phyloP scores from a whole-genome alignment of 1,140 invertebrate genomes.

The Rhynchophorus ferrugineus region DNA sequence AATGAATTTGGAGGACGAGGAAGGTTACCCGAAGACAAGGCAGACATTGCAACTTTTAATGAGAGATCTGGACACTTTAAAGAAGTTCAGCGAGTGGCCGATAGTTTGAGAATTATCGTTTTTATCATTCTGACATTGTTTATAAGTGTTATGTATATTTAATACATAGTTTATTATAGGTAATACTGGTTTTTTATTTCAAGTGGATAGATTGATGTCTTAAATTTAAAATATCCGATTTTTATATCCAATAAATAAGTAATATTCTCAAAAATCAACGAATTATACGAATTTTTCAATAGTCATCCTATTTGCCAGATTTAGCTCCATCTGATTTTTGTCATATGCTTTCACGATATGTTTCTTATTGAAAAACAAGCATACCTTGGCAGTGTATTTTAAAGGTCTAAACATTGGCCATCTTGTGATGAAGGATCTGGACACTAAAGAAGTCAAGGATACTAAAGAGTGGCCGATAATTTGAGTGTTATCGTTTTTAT shows the following conservation, averaged over 20 bases:
- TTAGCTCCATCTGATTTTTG: too few species aligned
- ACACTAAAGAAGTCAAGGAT: conserved; percentile 45
- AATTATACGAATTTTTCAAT: too few species aligned
- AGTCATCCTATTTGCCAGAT: too few species aligned
- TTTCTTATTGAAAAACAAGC: too few species aligned
- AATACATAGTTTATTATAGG: neutral
- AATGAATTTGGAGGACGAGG: conserved; percentile 34
- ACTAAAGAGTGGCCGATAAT: conserved; percentile 38
- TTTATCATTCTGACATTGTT: neutral
- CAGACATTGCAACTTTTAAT: conserved; percentile 51
- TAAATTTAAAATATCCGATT: too few species aligned
- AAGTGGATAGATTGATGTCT: too few species aligned
- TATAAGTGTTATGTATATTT: conserved; percentile 2
- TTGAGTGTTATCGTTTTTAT: neutral
- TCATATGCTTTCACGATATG: too few species aligned
- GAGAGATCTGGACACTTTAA: conserved; percentile 47
- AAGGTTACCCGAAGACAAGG: conserved; percentile 43
- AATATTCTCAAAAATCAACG: too few species aligned
- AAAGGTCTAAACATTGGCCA: too few species aligned
- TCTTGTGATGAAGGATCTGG: conserved; percentile 49
- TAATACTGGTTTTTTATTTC: too few species aligned
- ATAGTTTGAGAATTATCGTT: conserved; percentile 14
- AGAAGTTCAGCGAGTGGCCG: conserved; percentile 42
- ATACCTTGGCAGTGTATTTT: too few species aligned
- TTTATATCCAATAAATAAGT: too few species aligned